Evolutionary conservation across 2,888 invertebrate genomes (phyloP), one percentile per base, ranked within the genome.

Genomic region (Epirrhoe tristata): DNA sequence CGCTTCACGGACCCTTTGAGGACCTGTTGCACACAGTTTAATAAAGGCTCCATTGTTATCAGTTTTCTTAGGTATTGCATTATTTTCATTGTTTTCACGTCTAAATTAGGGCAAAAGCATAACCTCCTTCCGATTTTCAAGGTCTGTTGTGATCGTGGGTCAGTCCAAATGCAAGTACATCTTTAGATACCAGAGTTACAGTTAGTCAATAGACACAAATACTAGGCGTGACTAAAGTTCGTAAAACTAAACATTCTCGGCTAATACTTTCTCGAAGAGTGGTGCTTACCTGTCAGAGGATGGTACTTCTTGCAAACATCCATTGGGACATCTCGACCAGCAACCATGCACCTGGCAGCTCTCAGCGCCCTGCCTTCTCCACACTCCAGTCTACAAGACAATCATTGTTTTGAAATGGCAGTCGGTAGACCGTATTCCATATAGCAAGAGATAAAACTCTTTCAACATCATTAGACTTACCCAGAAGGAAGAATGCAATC

Each of bases 261-360:
- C 6, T 3, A 34, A 34, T 34, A 34, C 34, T 34, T 34, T 34
- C 6, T 34, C 0, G 7, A 7, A 34, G 34, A 43, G 12, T 6
- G 56, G 6, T 31, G 34, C 61, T 68, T 79, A 92, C 93, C 91
- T 57, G 91, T 90, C 4, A 92, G 81, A 0, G 92, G 92, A 70
- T 91, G 91, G 66, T 85, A 92, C 73, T 90, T 91, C 76, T 91
- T 91, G 84, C 93, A 93, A 4, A 92, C 85, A 48, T 90, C 92
- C 89, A 93, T 90, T 0, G 92, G 91, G 0, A 91, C 90, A 52
- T 91, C 91, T 3, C 85, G 82, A 7, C 88, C 86, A 1, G 81
- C 87, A 2, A 89, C 84, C 83, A 91, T 82, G 68, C 93, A 93
- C 0, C 91, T 84, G 14, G 93, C 91, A 0, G 93, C 91, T 70